These are phyloP conservation scores for Cochlearius cochlearius DNA, from an alignment of 2,113 vertebrate genomes.

Conservation along the genomic window DNA sequence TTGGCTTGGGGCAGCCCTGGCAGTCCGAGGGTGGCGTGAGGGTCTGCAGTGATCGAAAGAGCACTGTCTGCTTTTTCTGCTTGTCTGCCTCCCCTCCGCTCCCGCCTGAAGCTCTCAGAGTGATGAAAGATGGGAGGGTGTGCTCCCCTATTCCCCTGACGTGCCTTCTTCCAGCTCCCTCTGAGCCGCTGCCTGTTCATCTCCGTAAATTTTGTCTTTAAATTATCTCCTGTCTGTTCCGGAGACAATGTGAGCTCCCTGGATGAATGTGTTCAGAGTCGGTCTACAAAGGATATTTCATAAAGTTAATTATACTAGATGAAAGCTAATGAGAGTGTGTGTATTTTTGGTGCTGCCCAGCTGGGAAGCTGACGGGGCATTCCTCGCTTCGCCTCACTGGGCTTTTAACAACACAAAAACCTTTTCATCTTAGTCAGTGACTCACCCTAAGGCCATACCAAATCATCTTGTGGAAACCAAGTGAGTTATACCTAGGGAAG, in stretches of 20 bases:
- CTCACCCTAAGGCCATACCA: neutral
- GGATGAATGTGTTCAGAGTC: neutral
- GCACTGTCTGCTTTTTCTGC: neutral
- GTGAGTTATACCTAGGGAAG: neutral
- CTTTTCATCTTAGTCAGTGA: neutral
- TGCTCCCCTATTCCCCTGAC: neutral
- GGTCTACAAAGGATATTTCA: neutral
- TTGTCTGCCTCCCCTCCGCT: neutral
- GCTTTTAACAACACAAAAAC: neutral
- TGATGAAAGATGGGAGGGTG: neutral
- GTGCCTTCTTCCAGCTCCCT: neutral
- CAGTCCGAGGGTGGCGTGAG: neutral
- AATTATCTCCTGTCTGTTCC: neutral
- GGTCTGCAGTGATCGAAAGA: neutral
- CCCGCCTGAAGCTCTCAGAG: neutral
- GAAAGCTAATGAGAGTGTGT: neutral
- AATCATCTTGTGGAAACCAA: neutral
- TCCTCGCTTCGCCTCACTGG: neutral
- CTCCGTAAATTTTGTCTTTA: neutral
- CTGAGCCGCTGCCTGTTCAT: neutral
- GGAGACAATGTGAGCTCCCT: neutral
- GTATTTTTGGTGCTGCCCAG: constrained; percentile 21
- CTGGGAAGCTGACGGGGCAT: constrained; percentile 8
- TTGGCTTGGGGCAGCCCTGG: neutral
- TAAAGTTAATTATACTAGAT: neutral